Evolutionary conservation across 2,113 vertebrate species (phyloP).

Genomic region (Peromyscus californicus): DNA sequence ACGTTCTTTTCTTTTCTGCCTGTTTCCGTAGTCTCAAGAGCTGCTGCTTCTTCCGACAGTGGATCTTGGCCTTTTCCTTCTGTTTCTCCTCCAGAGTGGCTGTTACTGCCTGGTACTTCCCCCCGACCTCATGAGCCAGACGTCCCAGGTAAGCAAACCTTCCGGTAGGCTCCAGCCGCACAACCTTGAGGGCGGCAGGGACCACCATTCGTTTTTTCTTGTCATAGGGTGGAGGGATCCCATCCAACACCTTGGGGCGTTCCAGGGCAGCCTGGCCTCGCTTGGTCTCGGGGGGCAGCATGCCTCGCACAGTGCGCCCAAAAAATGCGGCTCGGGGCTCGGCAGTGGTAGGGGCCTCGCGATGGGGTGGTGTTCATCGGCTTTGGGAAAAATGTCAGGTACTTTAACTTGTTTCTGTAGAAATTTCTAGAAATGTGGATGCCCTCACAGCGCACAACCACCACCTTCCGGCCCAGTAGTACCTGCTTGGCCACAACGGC

Average conservation of each 20-base stretch:
- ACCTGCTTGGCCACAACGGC: not conserved
- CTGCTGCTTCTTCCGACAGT: slow-evolving; percentile 83
- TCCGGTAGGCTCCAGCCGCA: too few species aligned
- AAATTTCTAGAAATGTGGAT: slow-evolving; percentile 96
- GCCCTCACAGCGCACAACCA: slow-evolving; percentile 94
- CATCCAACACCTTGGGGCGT: slow-evolving; percentile 95
- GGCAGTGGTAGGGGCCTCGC: slow-evolving; percentile 94
- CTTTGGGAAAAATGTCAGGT: slow-evolving; percentile 94
- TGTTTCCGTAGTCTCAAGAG: slow-evolving; percentile 73
- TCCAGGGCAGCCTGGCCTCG: slow-evolving; percentile 94
- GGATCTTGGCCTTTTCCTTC: slow-evolving; percentile 93
- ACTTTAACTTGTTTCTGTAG: slow-evolving; percentile 84
- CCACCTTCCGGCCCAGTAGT: slow-evolving; percentile 92
- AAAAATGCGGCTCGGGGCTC: slow-evolving; percentile 95
- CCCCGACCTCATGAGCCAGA: slow-evolving; percentile 91
- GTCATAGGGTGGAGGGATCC: slow-evolving; percentile 94
- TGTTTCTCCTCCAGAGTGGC: slow-evolving; percentile 95
- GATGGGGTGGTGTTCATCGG: slow-evolving; percentile 97
- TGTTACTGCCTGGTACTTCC: slow-evolving; percentile 95
- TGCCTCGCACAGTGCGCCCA: slow-evolving; percentile 95
- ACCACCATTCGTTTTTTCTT: slow-evolving; percentile 97
- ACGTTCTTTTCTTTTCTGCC: slow-evolving; percentile 92
- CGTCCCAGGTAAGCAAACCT: too few species aligned
- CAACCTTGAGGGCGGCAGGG: slow-evolving; percentile 73
- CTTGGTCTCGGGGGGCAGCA: slow-evolving; percentile 96